Conservation (phyloP, 2,113 vertebrate genomes). For the Leptobrachium leishanense region DNA sequence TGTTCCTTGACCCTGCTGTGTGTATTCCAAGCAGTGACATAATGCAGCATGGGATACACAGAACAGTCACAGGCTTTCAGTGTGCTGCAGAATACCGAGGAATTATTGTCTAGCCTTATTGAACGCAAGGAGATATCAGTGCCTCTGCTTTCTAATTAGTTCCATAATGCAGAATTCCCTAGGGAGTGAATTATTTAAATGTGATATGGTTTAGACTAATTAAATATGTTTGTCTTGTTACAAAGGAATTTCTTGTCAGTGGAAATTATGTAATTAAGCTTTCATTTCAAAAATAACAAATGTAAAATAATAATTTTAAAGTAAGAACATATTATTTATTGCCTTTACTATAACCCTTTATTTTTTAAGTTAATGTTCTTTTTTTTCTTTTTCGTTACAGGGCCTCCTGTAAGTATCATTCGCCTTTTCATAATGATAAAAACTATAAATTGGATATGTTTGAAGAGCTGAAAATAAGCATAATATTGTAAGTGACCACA, state of each 20-base stretch:
- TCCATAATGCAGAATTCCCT: too few species aligned
- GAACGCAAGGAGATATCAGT: too few species aligned
- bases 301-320: too few species aligned
- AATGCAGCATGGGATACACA: not conserved
- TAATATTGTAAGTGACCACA: not conserved
- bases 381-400: conserved; percentile 63
- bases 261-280: too few species aligned
- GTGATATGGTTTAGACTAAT: too few species aligned
- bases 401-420: conserved; percentile 94
- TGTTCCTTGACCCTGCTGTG: not conserved
- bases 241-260: too few species aligned
- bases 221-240: too few species aligned
- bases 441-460: not conserved
- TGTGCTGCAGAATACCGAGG: too few species aligned
- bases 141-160: too few species aligned
- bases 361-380: conserved; percentile 1
- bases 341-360: conserved; percentile 27
- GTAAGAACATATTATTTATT: not conserved
- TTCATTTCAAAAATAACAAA: too few species aligned
- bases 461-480: not conserved
- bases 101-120: too few species aligned
- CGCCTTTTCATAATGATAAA: not conserved
- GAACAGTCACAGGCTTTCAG: not conserved
- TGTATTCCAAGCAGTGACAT: not conserved
- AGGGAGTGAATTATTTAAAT: too few species aligned